Percentiles rank a stretch among this genome's conserved stretches.
These are phyloP conservation scores for Phaethon lepturus DNA, from an alignment of 2,113 vertebrate genomes.

Conservation along the genomic window DNA sequence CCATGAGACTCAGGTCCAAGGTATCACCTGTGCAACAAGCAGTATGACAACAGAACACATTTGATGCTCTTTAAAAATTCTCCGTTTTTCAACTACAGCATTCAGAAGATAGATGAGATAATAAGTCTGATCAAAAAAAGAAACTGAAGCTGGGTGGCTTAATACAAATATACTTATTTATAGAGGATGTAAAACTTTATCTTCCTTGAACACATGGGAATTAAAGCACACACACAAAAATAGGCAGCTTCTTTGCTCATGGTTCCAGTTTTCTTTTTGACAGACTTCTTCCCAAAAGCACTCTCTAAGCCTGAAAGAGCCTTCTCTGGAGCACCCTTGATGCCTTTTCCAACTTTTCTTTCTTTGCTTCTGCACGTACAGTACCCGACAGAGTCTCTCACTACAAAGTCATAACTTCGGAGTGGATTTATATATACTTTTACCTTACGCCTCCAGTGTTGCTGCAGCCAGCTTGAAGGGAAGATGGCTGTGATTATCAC, in stretches of 20 bases:
- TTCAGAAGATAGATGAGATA: neutral
- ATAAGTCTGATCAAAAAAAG: too few species aligned
- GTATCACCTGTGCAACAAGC: neutral
- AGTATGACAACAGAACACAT: neutral
- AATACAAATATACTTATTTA: neutral
- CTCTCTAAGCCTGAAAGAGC: neutral
- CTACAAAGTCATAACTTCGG: neutral
- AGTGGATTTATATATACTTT: neutral
- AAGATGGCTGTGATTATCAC: neutral
- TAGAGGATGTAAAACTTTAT: neutral
- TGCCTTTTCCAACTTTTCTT: neutral
- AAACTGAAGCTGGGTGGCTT: neutral
- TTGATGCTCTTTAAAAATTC: neutral
- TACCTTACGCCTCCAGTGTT: neutral
- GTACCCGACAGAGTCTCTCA: neutral
- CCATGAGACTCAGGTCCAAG: neutral
- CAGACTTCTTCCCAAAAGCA: neutral
- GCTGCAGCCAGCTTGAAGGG: neutral
- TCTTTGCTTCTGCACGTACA: fast-evolving
- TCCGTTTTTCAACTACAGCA: neutral
- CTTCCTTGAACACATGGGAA: neutral
- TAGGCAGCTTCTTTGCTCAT: neutral
- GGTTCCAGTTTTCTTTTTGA: neutral
- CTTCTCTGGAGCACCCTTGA: neutral
- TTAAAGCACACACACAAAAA: neutral